Conservation (phyloP, 1,140 invertebrate species). For the Physella acuta region DNA sequence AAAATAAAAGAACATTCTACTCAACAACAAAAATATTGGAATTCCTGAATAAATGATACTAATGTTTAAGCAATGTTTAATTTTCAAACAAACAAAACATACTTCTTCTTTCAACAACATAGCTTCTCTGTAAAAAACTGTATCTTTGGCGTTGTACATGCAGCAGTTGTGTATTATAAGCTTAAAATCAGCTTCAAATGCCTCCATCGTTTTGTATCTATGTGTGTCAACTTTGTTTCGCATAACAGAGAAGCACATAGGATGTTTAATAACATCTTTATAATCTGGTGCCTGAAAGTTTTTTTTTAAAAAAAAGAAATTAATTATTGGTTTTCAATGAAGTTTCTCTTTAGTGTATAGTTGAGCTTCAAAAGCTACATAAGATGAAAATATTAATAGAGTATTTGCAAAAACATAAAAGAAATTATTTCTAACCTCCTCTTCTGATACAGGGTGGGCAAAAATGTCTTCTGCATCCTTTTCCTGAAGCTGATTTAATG, state of each 20-base stretch:
- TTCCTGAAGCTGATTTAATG: constrained; percentile 74
- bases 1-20: neutral
- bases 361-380: too few relatives aligned
- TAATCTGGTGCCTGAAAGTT: constrained; percentile 87
- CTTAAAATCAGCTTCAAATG: constrained; percentile 86
- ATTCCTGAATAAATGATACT: too few relatives aligned
- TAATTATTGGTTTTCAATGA: neutral
- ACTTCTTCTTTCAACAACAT: constrained; percentile 83
- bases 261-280: constrained; percentile 84
- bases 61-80: too few relatives aligned
- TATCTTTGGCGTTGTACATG: constrained; percentile 92
- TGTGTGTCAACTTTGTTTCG: constrained; percentile 74
- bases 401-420: too few relatives aligned
- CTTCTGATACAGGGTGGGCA: constrained; percentile 85
- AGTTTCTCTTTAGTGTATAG: neutral
- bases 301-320: neutral
- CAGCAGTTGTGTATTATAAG: constrained; percentile 94
- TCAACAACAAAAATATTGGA: neutral
- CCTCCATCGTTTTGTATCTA: constrained; percentile 75
- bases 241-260: constrained; percentile 97
- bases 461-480: constrained; percentile 87
- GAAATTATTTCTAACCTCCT: constrained; percentile 73
- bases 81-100: too few relatives aligned
- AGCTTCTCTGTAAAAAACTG: constrained; percentile 77
- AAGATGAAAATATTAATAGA: too few relatives aligned